Evolutionary conservation across 2,797 vertebrate genomes (phyloP).

Genomic region (Heteromormyrus szaboi): DNA sequence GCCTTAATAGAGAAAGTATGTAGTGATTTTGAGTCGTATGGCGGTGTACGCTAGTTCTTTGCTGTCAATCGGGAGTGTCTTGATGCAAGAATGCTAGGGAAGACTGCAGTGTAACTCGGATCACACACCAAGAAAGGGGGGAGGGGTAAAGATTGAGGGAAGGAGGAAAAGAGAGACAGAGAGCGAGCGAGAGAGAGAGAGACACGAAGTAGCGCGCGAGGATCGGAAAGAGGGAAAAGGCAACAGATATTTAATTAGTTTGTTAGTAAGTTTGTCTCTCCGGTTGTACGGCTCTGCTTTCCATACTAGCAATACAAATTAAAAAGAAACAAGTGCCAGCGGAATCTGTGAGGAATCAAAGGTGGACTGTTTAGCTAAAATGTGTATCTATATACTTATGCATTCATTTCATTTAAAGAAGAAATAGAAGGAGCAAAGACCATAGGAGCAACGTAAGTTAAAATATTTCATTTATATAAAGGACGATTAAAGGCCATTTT

Average conservation of each 20-base stretch:
- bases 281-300: conserved; percentile 1
- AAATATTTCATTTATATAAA: not conserved
- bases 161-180: conserved; percentile 29
- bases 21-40: conserved; percentile 44
- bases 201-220: conserved; percentile 30
- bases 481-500: conserved; percentile 9
- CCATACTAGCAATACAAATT: conserved; percentile 3
- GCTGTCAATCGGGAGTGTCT: conserved; percentile 59
- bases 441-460: conserved; percentile 47
- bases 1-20: conserved; percentile 70
- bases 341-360: not conserved
- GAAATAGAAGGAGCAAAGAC: conserved; percentile 8
- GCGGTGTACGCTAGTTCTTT: conserved; percentile 46
- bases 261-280: conserved; percentile 18
- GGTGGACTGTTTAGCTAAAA: conserved; percentile 11
- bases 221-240: conserved; percentile 22
- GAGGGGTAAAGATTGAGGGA: conserved; percentile 34
- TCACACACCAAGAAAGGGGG: conserved; percentile 54
- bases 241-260: conserved; percentile 19
- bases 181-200: conserved; percentile 24
- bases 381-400: conserved; percentile 12
- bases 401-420: conserved; percentile 20
- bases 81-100: conserved; percentile 49
- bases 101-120: conserved; percentile 41
- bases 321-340: not conserved